Evolutionary conservation across 1,140 invertebrate species (phyloP).

Genomic region (Panagrolaimus sp.): DNA sequence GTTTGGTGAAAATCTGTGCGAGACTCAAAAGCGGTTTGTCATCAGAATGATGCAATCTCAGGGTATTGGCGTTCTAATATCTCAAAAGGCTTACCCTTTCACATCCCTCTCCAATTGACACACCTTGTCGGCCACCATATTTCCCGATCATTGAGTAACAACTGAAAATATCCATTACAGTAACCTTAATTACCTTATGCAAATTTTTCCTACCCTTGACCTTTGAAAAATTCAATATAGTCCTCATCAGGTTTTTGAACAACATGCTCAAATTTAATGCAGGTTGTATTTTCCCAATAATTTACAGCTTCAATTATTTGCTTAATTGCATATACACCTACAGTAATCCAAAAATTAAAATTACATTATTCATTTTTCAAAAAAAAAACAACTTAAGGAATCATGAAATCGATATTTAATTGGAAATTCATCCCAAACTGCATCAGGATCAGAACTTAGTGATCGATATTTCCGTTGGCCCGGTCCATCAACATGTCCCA

Average conservation of each 20-base stretch:
- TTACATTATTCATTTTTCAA: background rate
- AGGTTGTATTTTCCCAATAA: conserved; percentile 55
- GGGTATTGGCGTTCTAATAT: too few relatives aligned
- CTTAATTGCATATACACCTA: conserved; percentile 48
- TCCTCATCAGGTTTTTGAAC: conserved; percentile 41
- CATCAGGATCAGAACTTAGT: conserved; percentile 47
- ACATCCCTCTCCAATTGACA: conserved; percentile 55
- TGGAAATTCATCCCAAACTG: conserved; percentile 45
- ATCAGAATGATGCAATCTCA: too few relatives aligned
- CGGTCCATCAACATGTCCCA: conserved; percentile 33
- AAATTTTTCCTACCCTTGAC: conserved; percentile 50
- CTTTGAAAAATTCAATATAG: conserved; percentile 58
- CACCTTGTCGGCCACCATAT: conserved; percentile 55
- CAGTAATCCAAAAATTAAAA: conserved; percentile 60
- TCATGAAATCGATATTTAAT: conserved; percentile 57
- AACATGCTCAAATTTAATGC: conserved; percentile 50
- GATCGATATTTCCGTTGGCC: conserved; percentile 32
- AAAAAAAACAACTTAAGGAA: conserved; percentile 35
- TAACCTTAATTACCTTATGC: background rate
- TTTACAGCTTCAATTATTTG: conserved; percentile 53
- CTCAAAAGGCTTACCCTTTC: conserved; percentile 38
- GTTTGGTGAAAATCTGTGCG: too few relatives aligned
- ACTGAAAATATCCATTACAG: conserved; percentile 22
- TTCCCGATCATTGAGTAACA: conserved; percentile 59
- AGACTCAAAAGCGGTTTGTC: too few relatives aligned